A percentile compares a stretch with the other conserved stretches of the same genome.
Conservation (phyloP, 2,797 vertebrate genomes). For the Eidolon dupreanum region DNA sequence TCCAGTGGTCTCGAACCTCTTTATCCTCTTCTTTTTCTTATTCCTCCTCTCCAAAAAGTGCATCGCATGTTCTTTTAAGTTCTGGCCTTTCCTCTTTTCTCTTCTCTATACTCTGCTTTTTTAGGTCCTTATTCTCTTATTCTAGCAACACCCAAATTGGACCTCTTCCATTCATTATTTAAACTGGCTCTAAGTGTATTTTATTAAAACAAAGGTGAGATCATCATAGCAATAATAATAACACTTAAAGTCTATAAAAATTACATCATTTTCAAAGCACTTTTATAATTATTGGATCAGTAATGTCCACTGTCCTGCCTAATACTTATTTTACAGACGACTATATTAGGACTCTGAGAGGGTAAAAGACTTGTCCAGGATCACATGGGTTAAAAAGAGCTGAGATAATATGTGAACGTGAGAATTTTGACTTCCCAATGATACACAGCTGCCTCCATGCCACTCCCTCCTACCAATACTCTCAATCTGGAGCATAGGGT, state of each 20-base stretch:
- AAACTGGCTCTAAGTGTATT: not conserved
- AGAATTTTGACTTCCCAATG: not conserved
- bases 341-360: not conserved
- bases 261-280: not conserved
- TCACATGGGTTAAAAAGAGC: not conserved
- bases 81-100: not conserved
- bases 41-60: not conserved
- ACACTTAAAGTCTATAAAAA: not conserved
- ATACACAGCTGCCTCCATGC: not conserved
- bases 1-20: not conserved
- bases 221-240: not conserved
- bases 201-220: not conserved
- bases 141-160: not conserved
- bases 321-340: not conserved
- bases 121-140: not conserved
- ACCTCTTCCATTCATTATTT: not conserved
- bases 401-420: not conserved
- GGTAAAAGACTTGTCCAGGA: not conserved
- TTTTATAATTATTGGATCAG: not conserved
- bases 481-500: not conserved
- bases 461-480: not conserved
- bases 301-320: not conserved
- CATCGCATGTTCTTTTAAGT: not conserved
- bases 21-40: not conserved
- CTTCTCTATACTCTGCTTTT: not conserved